phyloP scores from a whole-genome alignment of 2,888 invertebrate species.

The Cryptocheilus praepositus region DNA sequence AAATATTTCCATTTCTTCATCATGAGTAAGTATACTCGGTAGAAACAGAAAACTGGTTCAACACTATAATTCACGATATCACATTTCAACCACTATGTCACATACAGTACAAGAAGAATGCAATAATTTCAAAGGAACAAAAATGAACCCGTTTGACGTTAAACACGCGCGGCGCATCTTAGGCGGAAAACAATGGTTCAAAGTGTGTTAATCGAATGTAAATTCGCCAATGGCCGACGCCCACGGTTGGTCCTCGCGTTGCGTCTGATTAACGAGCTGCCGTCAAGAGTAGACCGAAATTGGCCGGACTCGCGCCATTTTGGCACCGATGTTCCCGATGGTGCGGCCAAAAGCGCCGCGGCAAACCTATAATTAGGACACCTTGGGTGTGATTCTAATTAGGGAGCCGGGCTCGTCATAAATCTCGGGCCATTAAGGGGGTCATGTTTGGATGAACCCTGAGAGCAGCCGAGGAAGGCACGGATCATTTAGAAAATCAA shows the following conservation, averaged over 20 bases:
- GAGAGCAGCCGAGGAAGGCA: slow-evolving; percentile 26
- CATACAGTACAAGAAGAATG: too few relatives aligned
- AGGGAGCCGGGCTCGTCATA: slow-evolving; percentile 55
- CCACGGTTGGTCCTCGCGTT: slow-evolving; percentile 21
- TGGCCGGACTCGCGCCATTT: slow-evolving; percentile 38
- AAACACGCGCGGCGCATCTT: background rate
- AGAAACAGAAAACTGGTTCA: too few relatives aligned
- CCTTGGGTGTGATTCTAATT: slow-evolving; percentile 70
- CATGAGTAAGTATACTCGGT: too few relatives aligned
- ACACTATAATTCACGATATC: too few relatives aligned
- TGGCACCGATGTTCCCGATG: slow-evolving; percentile 20
- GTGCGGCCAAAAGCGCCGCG: slow-evolving; percentile 25
- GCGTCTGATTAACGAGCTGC: slow-evolving; percentile 38
- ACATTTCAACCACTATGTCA: too few relatives aligned
- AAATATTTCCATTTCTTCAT: too few relatives aligned
- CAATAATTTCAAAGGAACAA: too few relatives aligned
- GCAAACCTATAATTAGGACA: slow-evolving; percentile 69
- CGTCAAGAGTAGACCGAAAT: slow-evolving; percentile 35
- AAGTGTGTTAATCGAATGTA: slow-evolving; percentile 38
- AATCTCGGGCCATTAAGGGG: slow-evolving; percentile 58
- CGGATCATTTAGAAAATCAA: slow-evolving; percentile 50
- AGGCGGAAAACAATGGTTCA: background rate
- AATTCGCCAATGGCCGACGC: slow-evolving; percentile 31
- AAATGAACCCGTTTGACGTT: slow-evolving; percentile 1
- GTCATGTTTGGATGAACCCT: slow-evolving; percentile 58